Conservation (phyloP, 2,888 invertebrate genomes). For the Galeruca laticollis region DNA sequence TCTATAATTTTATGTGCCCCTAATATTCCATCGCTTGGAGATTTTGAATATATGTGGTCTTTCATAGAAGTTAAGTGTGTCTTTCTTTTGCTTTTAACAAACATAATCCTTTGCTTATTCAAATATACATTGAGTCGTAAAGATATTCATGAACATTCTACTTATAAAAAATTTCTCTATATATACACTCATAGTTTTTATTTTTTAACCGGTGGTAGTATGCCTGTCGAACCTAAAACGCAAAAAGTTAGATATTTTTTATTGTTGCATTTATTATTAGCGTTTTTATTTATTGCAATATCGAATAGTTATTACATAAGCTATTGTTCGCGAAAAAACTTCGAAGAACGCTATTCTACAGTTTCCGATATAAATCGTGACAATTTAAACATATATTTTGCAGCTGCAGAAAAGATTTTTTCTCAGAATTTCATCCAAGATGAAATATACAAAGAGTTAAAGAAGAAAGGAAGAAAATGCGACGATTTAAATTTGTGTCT, state of each 20-base stretch:
- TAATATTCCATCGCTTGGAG: conserved; percentile 9
- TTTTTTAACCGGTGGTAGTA: neutral
- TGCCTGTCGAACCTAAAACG: conserved; percentile 25
- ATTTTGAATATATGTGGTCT: conserved; percentile 29
- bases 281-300: conserved; percentile 1
- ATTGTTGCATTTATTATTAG: conserved; percentile 25
- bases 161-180: conserved; percentile 25
- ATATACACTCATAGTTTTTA: conserved; percentile 22
- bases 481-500: conserved; percentile 25
- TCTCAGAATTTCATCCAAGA: neutral
- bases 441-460: conserved; percentile 12
- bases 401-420: conserved; percentile 26
- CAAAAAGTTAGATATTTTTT: conserved; percentile 30
- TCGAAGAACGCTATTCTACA: conserved; percentile 29
- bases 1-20: conserved; percentile 39
- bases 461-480: conserved; percentile 29
- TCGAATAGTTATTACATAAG: conserved; percentile 36
- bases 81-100: conserved; percentile 3
- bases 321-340: conserved; percentile 29
- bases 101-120: conserved; percentile 12
- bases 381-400: conserved; percentile 36
- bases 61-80: conserved; percentile 16
- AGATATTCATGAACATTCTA: conserved; percentile 9
- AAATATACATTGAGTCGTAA: conserved; percentile 31
- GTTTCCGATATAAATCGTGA: conserved; percentile 36